Base-by-base conservation (phyloP, 2,113 vertebrate species). In the Amblyornis subalaris region DNA sequence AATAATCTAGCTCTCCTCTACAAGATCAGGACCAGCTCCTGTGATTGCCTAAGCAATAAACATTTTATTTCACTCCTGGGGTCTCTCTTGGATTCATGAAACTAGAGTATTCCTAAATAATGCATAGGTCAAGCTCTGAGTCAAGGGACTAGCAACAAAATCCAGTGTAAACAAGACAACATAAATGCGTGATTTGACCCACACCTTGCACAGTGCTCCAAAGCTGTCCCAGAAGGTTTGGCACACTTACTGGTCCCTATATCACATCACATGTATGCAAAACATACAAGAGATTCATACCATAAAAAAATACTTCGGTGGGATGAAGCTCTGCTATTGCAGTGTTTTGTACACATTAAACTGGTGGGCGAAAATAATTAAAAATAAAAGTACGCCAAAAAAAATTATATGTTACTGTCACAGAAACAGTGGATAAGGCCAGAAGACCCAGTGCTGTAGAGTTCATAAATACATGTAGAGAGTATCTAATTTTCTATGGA, bases 171-270 rank as follows among this genome's bases (percentile, higher is more conserved):
- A 70, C 9, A 55, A 42, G 54, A 20, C 8, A 73, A 53, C 2
- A 42, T 4, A 76, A 78, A 51, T 2, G 44, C 29, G 9, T 53
- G 9, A 9, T 55, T 61, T 61, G 42, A 77, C 12, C 23, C 18
- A 28, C 25, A 40, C 0, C 0, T 60, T 60, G 24, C 3, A 14
- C 17, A 38, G 5, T 23, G 9, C 11, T 77, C 40, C 54, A 69
- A 73, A 65, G 12, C 18, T 60, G 14, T 77, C 11, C 23, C 33
- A 53, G 50, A 4, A 70, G 18, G 5, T 72, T 40, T 89, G 62
- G 10, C 12, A 54, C 31, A 10, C 8, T 62, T 75, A 21, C 4
- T 44, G 42, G 14, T 76, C 50, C 44, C 10, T 67, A 2, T 45
- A 40, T 5, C 7, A 29, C 5, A 29, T 5, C 45, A 61, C 8